A percentile compares a stretch with the other conserved stretches of the same genome.
phyloP scores from a whole-genome alignment of 2,888 invertebrate species.

The Pantelozetes paolii region DNA sequence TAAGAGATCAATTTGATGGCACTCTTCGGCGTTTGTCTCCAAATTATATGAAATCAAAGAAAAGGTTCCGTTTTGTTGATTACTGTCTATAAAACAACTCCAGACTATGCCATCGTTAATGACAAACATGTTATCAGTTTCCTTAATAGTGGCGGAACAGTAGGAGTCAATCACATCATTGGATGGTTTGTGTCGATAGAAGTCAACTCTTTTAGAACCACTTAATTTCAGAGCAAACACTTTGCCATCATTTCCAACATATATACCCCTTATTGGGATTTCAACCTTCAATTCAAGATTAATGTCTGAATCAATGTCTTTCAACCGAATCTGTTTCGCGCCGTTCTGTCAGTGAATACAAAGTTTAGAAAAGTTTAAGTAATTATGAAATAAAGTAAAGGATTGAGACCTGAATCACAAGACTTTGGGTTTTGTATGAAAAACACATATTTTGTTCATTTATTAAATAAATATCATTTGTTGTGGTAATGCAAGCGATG shows the following conservation, averaged over 20 bases:
- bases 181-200: slow-evolving; percentile 19
- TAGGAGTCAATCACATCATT: slow-evolving; percentile 31
- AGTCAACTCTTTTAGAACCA: slow-evolving; percentile 19
- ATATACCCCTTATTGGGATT: slow-evolving; percentile 18
- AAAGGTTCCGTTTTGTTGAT: slow-evolving; percentile 49
- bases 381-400: neutral
- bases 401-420: slow-evolving; percentile 54
- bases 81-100: slow-evolving; percentile 65
- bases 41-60: slow-evolving; percentile 17
- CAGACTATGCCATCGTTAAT: slow-evolving; percentile 65
- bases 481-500: slow-evolving; percentile 56
- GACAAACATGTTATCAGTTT: slow-evolving; percentile 31
- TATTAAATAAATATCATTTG: slow-evolving; percentile 71
- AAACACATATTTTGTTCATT: slow-evolving; percentile 79
- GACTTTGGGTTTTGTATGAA: slow-evolving; percentile 65
- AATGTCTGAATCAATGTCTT: slow-evolving; percentile 9
- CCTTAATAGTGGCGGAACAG: slow-evolving; percentile 25
- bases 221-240: slow-evolving; percentile 28
- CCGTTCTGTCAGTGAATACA: slow-evolving; percentile 28
- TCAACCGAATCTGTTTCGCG: slow-evolving; percentile 28
- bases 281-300: slow-evolving; percentile 29
- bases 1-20: slow-evolving; percentile 13
- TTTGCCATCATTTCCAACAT: slow-evolving; percentile 22
- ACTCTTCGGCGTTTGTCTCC: slow-evolving; percentile 4
- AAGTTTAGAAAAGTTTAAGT: neutral